These are phyloP conservation scores for Botia almorhae DNA, from an alignment of 2,797 vertebrate genomes.

Conservation along the genomic window DNA sequence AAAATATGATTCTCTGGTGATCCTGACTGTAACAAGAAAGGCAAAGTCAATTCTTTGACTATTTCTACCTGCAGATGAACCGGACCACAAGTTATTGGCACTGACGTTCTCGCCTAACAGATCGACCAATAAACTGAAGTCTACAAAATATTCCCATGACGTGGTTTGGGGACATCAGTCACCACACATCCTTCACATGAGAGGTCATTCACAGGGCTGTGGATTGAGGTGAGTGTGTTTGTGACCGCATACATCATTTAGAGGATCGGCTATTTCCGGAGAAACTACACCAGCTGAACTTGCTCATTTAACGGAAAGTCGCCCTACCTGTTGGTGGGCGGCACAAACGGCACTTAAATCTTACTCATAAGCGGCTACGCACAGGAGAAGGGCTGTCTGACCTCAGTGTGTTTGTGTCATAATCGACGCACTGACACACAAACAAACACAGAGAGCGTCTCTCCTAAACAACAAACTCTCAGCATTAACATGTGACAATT, in stretches of 20 bases:
- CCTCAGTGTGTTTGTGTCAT: neutral
- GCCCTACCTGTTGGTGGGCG: neutral
- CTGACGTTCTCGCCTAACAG: neutral
- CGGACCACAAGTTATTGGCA: neutral
- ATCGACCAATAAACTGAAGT: neutral
- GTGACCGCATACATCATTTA: neutral
- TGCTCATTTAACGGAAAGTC: slow-evolving; percentile 20
- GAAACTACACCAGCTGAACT: slow-evolving; percentile 9
- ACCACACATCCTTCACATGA: neutral
- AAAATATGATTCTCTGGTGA: slow-evolving; percentile 44
- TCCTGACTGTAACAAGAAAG: neutral
- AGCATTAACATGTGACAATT: neutral
- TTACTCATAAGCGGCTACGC: neutral
- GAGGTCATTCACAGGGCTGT: neutral
- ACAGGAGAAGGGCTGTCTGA: neutral
- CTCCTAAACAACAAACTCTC: neutral
- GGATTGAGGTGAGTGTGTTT: slow-evolving; percentile 7
- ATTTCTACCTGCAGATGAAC: neutral
- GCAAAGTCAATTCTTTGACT: neutral
- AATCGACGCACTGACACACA: neutral
- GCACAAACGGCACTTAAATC: neutral
- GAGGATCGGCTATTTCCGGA: neutral
- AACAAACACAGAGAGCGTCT: neutral
- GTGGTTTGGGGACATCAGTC: neutral
- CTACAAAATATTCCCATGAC: neutral